phyloP scores from a whole-genome alignment of 2,888 invertebrate genomes.

The Macrosoma leucophasiata region DNA sequence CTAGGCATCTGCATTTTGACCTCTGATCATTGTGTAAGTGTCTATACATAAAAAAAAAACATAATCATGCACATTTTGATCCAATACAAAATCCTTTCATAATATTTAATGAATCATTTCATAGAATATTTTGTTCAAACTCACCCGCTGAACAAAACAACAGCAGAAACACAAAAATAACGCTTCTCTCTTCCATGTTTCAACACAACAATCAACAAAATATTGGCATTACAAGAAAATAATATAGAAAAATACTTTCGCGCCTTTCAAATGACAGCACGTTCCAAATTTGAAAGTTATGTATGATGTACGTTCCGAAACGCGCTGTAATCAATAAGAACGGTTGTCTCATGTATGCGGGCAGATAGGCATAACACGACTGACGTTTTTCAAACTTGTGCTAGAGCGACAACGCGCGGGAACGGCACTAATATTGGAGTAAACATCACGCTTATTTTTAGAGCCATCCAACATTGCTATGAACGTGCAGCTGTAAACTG shows the following conservation, averaged over 20 bases:
- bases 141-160: constrained; percentile 1
- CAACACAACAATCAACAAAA: constrained; percentile 2
- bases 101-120: no score
- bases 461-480: constrained; percentile 30
- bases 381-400: constrained; percentile 33
- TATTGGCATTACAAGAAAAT: no score
- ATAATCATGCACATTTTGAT: no score
- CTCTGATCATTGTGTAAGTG: no score
- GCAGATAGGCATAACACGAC: constrained; percentile 32
- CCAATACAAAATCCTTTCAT: no score
- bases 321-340: constrained; percentile 30
- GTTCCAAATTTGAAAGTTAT: constrained; percentile 25
- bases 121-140: no score
- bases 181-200: constrained; percentile 3
- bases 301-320: constrained; percentile 27
- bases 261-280: constrained; percentile 8
- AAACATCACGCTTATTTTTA: constrained; percentile 47
- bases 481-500: constrained; percentile 27
- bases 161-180: constrained; percentile 1
- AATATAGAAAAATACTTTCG: constrained; percentile 5
- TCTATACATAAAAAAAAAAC: no score
- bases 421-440: constrained; percentile 35
- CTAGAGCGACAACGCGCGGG: constrained; percentile 32
- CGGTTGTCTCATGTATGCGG: constrained; percentile 30
- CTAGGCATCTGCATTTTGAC: no score